Percentiles rank a stretch among this genome's conserved stretches.
Conservation (phyloP, 2,797 vertebrate genomes). For the Tinamus major region DNA sequence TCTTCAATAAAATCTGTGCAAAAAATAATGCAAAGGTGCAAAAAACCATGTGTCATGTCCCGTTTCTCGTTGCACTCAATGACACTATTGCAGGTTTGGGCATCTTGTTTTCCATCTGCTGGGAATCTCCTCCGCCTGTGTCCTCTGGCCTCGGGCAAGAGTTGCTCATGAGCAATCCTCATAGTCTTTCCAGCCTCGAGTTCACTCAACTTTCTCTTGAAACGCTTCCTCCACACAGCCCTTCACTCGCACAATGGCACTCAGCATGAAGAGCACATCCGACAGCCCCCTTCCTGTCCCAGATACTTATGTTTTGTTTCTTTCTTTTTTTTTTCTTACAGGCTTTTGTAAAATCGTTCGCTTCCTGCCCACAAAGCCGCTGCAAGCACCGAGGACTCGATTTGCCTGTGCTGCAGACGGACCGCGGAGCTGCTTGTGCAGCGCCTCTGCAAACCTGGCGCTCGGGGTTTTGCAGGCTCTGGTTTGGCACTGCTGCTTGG, state of each 20-base stretch:
- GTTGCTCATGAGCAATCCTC: neutral
- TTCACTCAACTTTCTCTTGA: neutral
- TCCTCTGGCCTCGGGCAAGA: neutral
- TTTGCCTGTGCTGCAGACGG: too few species aligned
- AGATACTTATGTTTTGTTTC: neutral
- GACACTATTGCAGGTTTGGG: neutral
- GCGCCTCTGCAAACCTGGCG: rapidly evolving
- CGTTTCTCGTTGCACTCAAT: neutral
- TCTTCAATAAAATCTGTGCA: neutral
- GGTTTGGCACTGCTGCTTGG: neutral
- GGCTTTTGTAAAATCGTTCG: neutral
- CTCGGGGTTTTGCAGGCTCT: neutral
- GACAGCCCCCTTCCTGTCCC: neutral
- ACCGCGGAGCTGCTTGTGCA: neutral
- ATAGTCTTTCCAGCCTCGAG: neutral
- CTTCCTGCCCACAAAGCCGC: neutral
- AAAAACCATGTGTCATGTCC: neutral
- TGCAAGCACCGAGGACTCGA: neutral
- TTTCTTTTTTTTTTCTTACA: neutral
- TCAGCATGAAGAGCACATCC: rapidly evolving
- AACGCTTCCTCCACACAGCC: rapidly evolving
- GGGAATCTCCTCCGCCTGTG: neutral
- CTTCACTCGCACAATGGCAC: neutral
- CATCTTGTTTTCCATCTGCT: neutral
- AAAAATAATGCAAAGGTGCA: neutral